Conservation (phyloP, 1,140 invertebrate genomes). For the Bombus affinis region DNA sequence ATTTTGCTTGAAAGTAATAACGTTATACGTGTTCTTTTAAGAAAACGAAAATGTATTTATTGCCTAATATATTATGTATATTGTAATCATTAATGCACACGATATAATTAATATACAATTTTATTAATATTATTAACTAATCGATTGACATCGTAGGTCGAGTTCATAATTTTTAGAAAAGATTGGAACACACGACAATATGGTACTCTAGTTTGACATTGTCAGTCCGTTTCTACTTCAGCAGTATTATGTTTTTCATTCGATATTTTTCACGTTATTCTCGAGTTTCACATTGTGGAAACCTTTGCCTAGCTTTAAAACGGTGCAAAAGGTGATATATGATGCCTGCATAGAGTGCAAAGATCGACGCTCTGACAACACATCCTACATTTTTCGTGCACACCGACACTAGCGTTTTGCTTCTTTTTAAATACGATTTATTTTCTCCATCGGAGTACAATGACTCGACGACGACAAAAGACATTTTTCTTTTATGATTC, state of each 20-base stretch:
- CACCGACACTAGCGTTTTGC: background rate
- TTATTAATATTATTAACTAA: too few species aligned
- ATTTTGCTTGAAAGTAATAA: too few species aligned
- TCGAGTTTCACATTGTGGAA: background rate
- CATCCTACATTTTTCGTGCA: slow-evolving; percentile 40
- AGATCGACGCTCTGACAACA: slow-evolving; percentile 49
- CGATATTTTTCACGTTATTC: slow-evolving; percentile 1
- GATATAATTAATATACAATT: too few species aligned
- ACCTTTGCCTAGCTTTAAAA: slow-evolving; percentile 28
- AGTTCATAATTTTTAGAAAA: too few species aligned
- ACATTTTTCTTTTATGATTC: background rate
- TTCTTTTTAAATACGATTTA: slow-evolving; percentile 6
- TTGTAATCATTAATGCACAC: too few species aligned
- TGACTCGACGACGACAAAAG: slow-evolving; percentile 2
- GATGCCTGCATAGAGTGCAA: slow-evolving; percentile 46
- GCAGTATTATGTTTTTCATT: background rate
- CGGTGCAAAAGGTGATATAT: slow-evolving; percentile 45
- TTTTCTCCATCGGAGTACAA: slow-evolving; percentile 9
- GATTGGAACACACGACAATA: too few species aligned
- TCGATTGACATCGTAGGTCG: too few species aligned
- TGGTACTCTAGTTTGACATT: too few species aligned
- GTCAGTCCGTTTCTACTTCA: too few species aligned
- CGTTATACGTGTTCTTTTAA: too few species aligned
- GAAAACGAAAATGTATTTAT: too few species aligned
- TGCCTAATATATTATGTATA: too few species aligned